These are phyloP conservation scores for Podotricha telesiphe DNA, from an alignment of 2,888 invertebrate species.

Conservation along the genomic window DNA sequence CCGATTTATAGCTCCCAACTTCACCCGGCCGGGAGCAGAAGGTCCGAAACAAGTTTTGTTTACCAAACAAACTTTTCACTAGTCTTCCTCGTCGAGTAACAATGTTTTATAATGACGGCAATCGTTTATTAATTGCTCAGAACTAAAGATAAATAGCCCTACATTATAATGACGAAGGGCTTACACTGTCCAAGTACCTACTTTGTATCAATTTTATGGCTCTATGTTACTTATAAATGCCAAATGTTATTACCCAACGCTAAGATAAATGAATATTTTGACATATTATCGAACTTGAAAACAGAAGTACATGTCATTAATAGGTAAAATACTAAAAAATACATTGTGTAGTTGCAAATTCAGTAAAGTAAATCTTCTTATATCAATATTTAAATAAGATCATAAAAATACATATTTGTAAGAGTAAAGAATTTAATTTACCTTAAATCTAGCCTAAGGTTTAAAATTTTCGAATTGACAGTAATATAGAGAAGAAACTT, in stretches of 20 bases:
- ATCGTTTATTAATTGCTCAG: slow-evolving; percentile 38
- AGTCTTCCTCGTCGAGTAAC: slow-evolving; percentile 41
- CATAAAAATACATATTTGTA: not conserved
- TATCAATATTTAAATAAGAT: not conserved
- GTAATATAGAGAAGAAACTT: not conserved
- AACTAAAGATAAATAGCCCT: slow-evolving; percentile 49
- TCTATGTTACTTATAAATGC: not conserved
- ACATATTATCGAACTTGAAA: slow-evolving; percentile 2
- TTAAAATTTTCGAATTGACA: not conserved
- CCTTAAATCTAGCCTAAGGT: no score
- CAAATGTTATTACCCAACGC: slow-evolving; percentile 1
- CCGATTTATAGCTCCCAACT: slow-evolving; percentile 77
- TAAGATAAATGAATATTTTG: slow-evolving; percentile 3
- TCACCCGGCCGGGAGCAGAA: slow-evolving; percentile 61
- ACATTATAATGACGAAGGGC: slow-evolving; percentile 30
- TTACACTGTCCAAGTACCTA: slow-evolving; percentile 1
- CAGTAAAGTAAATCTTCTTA: not conserved
- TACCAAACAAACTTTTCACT: slow-evolving; percentile 71
- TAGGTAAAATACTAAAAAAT: not conserved
- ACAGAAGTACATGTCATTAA: not conserved
- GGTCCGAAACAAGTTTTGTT: slow-evolving; percentile 65
- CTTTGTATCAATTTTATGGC: slow-evolving; percentile 21
- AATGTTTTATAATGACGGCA: slow-evolving; percentile 34
- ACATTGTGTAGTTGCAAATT: no score
- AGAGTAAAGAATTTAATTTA: not conserved